Evolutionary conservation across 2,888 invertebrate species (phyloP).

Genomic region (Macrophya annulata): DNA sequence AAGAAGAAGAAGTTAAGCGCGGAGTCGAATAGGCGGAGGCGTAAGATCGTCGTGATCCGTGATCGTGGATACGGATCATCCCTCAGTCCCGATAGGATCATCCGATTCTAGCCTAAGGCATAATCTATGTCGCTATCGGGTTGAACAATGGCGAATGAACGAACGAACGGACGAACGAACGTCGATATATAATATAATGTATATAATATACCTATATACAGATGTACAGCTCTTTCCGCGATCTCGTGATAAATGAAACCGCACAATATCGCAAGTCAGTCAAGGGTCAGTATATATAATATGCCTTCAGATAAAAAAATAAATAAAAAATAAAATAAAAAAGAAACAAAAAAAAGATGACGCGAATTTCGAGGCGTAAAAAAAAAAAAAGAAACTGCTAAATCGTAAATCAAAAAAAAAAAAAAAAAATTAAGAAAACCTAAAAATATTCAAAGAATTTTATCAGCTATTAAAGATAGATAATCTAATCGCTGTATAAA

Average conservation of each 20-base stretch:
- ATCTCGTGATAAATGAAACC: slow-evolving; percentile 18
- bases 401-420: no score
- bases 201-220: background rate
- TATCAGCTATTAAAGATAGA: no score
- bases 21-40: slow-evolving; percentile 61
- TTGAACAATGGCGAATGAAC: slow-evolving; percentile 16
- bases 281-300: background rate
- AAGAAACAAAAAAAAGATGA: no score
- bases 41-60: slow-evolving; percentile 75
- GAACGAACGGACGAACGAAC: background rate
- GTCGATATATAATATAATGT: slow-evolving; percentile 6
- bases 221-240: background rate
- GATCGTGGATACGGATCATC: slow-evolving; percentile 74
- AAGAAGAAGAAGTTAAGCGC: slow-evolving; percentile 13
- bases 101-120: slow-evolving; percentile 33
- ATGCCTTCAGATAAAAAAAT: background rate
- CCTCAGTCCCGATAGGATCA: slow-evolving; percentile 76
- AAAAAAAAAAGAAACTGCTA: no score
- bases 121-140: background rate
- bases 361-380: background rate
- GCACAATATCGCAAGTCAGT: background rate
- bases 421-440: no score
- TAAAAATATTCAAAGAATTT: no score
- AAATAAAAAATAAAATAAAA: background rate
- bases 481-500: no score